Base-by-base conservation (phyloP, 2,888 invertebrate species). In the Candidula unifasciata region DNA sequence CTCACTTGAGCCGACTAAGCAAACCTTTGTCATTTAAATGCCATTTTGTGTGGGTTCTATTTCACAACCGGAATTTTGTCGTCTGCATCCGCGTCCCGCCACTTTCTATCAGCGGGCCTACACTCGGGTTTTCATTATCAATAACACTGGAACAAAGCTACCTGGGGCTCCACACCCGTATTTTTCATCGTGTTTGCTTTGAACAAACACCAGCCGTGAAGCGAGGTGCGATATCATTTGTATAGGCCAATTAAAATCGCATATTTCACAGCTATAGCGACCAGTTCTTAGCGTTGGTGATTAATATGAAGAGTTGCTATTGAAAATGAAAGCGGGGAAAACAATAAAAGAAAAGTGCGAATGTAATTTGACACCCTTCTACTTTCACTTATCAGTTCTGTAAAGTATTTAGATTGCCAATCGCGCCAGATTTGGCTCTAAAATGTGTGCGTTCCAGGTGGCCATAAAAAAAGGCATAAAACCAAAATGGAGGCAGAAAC, bases 211-310 rank as follows among this genome's bases (percentile, higher is more conserved):
- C 13, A 18, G 37, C 74, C 35, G 82, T 64, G 74, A 74, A 44
- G 60, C n/a, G 64, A 74, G 60, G 74, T 64, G 82, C 82, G 74
- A 60, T 74, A 57, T 35, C 69, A 57, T 80, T 60, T 69, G 80
- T 80, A 57, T 35, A 57, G 44, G n/a, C 60, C 82, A 82, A 82
- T 82, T 57, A 82, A 82, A 74, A 68, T 73, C 82, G 37, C 82
- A 82, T 82, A 57, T 74, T 82, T 82, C 82, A 82, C 57, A 74
- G 37, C 82, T 64, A 60, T 3, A 13, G 35, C 27, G 35, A 10
- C 37, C 64, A 78, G n/a, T 78, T 78, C 60, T 78, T 60, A 64
- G 35, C 64, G 33, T n/a, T 64, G 35, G 35, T 78, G 21, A 60
- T 78, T 78, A 78, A 78, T 78, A 35, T 37, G 78, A 64, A 35